These are phyloP conservation scores for Aphidius gifuensis DNA, from an alignment of 1,140 invertebrate genomes.

Conservation along the genomic window DNA sequence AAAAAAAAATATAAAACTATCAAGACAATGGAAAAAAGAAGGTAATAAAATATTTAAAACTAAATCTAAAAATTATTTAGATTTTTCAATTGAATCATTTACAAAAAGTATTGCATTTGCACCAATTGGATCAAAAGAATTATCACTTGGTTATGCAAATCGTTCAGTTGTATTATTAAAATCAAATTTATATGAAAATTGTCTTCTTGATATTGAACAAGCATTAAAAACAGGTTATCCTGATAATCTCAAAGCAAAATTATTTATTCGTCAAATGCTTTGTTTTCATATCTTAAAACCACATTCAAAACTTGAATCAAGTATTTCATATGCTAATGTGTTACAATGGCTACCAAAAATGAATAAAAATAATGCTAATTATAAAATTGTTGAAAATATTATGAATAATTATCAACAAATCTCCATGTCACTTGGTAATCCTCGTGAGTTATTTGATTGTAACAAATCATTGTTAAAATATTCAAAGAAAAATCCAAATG, in stretches of 20 bases:
- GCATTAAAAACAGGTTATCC: slow-evolving; percentile 15
- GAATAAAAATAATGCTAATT: background rate
- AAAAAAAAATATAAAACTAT: too few species aligned
- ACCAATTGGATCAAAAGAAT: slow-evolving; percentile 2
- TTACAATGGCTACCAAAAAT: background rate
- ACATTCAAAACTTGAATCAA: background rate
- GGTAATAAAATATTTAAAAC: too few species aligned
- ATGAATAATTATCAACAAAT: background rate
- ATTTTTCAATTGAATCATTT: background rate
- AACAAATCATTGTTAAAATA: background rate
- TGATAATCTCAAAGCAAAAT: slow-evolving; percentile 2
- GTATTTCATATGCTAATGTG: background rate
- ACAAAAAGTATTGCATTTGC: slow-evolving; percentile 16
- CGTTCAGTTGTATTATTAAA: slow-evolving; percentile 16
- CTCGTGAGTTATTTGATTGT: background rate
- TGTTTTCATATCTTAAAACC: background rate
- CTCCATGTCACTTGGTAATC: too few species aligned
- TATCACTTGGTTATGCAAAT: slow-evolving; percentile 17
- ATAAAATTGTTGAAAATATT: background rate
- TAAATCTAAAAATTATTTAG: too few species aligned
- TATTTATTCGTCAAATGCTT: background rate
- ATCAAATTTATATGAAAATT: slow-evolving; percentile 14
- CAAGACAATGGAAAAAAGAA: too few species aligned
- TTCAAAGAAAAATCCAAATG: slow-evolving; percentile 11
- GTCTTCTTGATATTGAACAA: slow-evolving; percentile 11